These are phyloP conservation scores for Polylopha cassiicola DNA, from an alignment of 2,888 invertebrate genomes.

Conservation along the genomic window DNA sequence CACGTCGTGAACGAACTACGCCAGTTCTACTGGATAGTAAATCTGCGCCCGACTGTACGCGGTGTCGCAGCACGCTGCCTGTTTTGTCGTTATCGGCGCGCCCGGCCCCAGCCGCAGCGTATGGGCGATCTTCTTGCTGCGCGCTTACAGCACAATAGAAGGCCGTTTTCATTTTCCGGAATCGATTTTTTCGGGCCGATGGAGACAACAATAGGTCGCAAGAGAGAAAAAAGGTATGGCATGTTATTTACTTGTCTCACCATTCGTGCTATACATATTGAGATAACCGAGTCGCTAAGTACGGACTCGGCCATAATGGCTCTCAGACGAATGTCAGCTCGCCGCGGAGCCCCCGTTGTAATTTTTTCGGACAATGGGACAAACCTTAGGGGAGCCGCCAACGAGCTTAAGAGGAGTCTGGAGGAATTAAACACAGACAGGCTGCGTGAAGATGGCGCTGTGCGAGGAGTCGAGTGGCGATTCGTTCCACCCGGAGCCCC, in stretches of 20 bases:
- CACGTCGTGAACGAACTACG: slow-evolving; percentile 17
- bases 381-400: slow-evolving; percentile 2
- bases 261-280: too few relatives aligned
- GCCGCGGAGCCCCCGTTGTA: slow-evolving; percentile 18
- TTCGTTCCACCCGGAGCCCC: slow-evolving; percentile 24
- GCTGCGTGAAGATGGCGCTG: slow-evolving; percentile 4
- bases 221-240: too few relatives aligned
- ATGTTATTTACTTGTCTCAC: too few relatives aligned
- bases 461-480: slow-evolving; percentile 20
- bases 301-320: too few relatives aligned
- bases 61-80: slow-evolving; percentile 14
- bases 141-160: slow-evolving; percentile 6
- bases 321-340: too few relatives aligned
- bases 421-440: neutral
- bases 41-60: slow-evolving; percentile 22
- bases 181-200: slow-evolving; percentile 25
- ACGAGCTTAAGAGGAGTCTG: neutral
- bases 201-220: slow-evolving; percentile 20
- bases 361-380: slow-evolving; percentile 27
- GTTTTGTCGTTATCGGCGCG: slow-evolving; percentile 16
- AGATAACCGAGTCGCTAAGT: too few relatives aligned
- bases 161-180: slow-evolving; percentile 20
- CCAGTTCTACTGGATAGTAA: slow-evolving; percentile 22
- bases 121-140: slow-evolving; percentile 19
- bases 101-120: slow-evolving; percentile 11